Evolutionary conservation across 2,888 invertebrate species (phyloP), one percentile per base, ranked within the genome.

Genomic region (Erebia ligea): DNA sequence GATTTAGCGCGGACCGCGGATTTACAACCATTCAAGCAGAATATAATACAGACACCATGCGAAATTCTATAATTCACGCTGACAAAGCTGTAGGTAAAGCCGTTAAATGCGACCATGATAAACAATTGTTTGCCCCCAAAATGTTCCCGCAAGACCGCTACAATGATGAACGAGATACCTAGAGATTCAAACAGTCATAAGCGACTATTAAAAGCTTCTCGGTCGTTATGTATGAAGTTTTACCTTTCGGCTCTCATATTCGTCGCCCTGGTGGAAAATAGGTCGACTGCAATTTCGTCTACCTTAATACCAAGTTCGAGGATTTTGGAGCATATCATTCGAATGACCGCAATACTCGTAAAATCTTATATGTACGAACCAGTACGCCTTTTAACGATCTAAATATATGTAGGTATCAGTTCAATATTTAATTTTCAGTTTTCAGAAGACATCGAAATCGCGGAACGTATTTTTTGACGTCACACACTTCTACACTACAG

Each of bases 171-270:
- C 15, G 61, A 21, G 45, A 19, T 57, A 21, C 40, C 13, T 9
- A 40, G 56, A 56, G 65, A 69, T 63, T 45, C 50, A 54, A 54
- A 52, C 34, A 17, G 45, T 45, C 63, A 15, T 15, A 45, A 69
- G 57, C 57, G 21, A 21, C 50, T 69, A 63, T 64, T 63, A 34
- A 48, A 63, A 21, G 45, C 48, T 21, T 62, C 34, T 54, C 13
- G 25, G 48, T 63, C 59, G 69, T 67, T 63, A 56, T 50, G 68
- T 68, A 56, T 56, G 45, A 69, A 57, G 65, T 70, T 66, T 69
- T 61, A 67, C 72, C 67, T 70, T 72, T 72, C 57, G 40, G 56
- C 63, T 52, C 57, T 66, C 52, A 61, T 61, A 45, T 61, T 15
- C 19, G 45, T 21, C 42, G 2, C 45, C 15, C 21, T 62, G 19